Evolutionary conservation across 2,888 invertebrate species (phyloP).

Genomic region (Nomada goodeniana): DNA sequence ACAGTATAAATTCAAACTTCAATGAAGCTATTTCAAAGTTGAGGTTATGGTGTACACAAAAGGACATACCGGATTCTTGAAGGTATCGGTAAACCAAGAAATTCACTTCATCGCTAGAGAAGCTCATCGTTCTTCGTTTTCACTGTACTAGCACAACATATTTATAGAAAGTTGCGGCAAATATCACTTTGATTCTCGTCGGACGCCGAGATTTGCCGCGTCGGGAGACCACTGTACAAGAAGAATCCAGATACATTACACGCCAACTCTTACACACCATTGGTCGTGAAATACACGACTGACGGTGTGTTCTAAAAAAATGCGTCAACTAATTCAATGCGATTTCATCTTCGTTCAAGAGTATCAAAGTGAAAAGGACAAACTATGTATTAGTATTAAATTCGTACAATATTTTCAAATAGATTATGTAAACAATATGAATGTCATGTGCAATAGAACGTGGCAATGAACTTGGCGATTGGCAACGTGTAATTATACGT

Average conservation of each 20-base stretch:
- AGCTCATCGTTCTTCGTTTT: slow-evolving; percentile 91
- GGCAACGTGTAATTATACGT: not conserved
- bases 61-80: slow-evolving; percentile 96
- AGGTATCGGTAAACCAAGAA: slow-evolving; percentile 99
- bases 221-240: slow-evolving; percentile 47
- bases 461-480: slow-evolving; percentile 13
- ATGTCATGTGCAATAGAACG: slow-evolving; percentile 6
- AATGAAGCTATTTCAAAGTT: not conserved
- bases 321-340: not conserved
- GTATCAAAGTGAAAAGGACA: not conserved
- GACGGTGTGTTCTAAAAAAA: slow-evolving; percentile 34
- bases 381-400: not conserved
- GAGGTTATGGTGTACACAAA: slow-evolving; percentile 69
- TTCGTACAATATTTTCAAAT: slow-evolving; percentile 10
- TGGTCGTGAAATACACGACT: slow-evolving; percentile 23
- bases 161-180: slow-evolving; percentile 61
- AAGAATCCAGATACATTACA: slow-evolving; percentile 40
- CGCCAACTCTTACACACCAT: slow-evolving; percentile 20
- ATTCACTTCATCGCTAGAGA: slow-evolving; percentile 99
- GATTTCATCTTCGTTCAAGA: slow-evolving; percentile 5
- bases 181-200: slow-evolving; percentile 49
- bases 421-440: slow-evolving; percentile 27
- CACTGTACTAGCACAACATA: slow-evolving; percentile 73
- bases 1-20: slow-evolving; percentile 31
- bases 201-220: slow-evolving; percentile 75